Evolutionary conservation across 2,113 vertebrate species (phyloP).

Genomic region (chimpanzee (Pan troglodytes)): NHGRI_mPanTro3-v2.1_pri NC_072415.2:59368501-59369000

Average conservation of each 20-base stretch:
- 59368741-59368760: neutral
- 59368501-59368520: neutral
- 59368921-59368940: no score
- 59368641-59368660: neutral
- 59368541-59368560: neutral
- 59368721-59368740: neutral
- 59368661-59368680: neutral
- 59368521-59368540: neutral
- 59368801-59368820: no score
- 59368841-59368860: no score
- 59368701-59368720: neutral
- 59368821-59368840: no score
- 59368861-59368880: no score
- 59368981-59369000: no score
- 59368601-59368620: neutral
- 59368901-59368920: no score
- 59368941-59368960: no score
- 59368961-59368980: no score
- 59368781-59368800: no score
- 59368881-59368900: no score
- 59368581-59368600: neutral
- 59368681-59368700: neutral
- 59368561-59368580: neutral
- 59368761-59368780: neutral
- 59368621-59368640: neutral